Conservation (phyloP, 2,113 vertebrate species). For the Dasyprocta punctata region DNA sequence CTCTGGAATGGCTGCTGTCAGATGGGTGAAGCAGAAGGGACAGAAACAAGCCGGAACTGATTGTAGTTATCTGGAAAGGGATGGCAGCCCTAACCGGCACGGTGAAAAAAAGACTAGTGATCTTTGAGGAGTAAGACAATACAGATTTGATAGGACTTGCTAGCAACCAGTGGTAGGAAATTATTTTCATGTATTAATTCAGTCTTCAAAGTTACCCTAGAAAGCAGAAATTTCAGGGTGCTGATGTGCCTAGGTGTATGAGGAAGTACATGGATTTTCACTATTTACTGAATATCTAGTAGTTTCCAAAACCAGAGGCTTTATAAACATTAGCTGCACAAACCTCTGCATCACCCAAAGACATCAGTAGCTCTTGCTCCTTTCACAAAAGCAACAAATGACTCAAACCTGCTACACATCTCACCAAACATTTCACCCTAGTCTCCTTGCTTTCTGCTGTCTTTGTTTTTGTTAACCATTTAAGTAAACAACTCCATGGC, state of each 20-base stretch:
- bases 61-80: neutral
- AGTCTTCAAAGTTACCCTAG: neutral
- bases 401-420: neutral
- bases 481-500: neutral
- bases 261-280: accelerated
- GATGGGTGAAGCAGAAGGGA: neutral
- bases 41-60: accelerated
- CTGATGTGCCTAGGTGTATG: accelerated
- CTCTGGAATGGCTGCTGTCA: neutral
- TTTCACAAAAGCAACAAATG: neutral
- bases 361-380: too few relatives aligned
- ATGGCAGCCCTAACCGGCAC: accelerated
- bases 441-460: neutral
- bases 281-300: neutral
- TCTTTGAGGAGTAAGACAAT: neutral
- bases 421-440: too few relatives aligned
- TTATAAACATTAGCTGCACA: neutral
- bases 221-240: neutral
- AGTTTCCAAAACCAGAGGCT: neutral
- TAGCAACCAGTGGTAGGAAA: neutral
- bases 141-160: neutral
- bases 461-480: neutral
- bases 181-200: neutral
- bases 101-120: neutral
- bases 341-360: neutral